Evolutionary conservation across 2,888 invertebrate species (phyloP), one percentile per base, ranked within the genome.

Genomic region (Chloroclystis v-ata): DNA sequence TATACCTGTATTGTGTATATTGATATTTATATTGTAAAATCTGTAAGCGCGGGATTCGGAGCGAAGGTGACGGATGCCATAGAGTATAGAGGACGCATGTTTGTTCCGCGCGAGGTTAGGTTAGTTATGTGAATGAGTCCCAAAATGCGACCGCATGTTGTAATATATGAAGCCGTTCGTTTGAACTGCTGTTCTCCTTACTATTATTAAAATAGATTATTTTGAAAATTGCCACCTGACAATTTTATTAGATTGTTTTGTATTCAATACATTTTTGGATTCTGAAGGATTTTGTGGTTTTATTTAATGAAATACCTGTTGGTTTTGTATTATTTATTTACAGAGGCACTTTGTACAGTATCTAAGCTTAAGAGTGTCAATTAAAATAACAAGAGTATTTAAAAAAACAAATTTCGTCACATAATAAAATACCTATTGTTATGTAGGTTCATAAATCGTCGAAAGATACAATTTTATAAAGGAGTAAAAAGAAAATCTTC

Each of bases 181-280:
- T 43, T 43, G 49, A 54, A 57, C 56, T 41, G 52, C 59, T 57
- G 50, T 66, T 71, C 67, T 72, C 60, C 44, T 42, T 69, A 77
- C 75, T 82, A 77, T 75, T 80, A 78, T 75, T 75, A 70, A 65
- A 67, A 77, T 82, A 80, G 78, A 74, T 69, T 77, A 80, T 79
- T 81, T 78, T 76, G 63, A 80, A 82, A 83, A 84, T 83, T 84
- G 83, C 80, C 81, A 79, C 63, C 77, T 66, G 82, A 79, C 79
- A 78, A 81, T 82, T 83, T 79, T 81, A 81, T 78, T 82, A 82
- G 75, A 78, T 83, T 82, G 82, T 85, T 87, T 86, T 85, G 76
- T 86, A 85, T 84, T 85, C 81, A 85, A 84, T 85, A 87, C 80
- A 84, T 82, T 72, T 54, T 86, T 86, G 82, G 82, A 85, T 81